Evolutionary conservation across 2,113 vertebrate species (phyloP).

Genomic region (Thinocorus orbignyianus): DNA sequence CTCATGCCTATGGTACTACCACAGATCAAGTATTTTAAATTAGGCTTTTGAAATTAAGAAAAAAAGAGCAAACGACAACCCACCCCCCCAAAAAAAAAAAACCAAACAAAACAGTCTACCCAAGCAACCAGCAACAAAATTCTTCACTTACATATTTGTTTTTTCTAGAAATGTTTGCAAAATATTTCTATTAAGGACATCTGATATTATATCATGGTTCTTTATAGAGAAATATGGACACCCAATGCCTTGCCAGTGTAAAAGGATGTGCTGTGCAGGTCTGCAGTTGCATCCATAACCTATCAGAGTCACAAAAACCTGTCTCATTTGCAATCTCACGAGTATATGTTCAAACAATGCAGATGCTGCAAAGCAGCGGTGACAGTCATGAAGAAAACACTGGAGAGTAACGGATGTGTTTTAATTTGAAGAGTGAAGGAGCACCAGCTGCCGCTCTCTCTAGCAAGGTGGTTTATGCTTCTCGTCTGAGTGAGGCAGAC

Average conservation of each 20-base stretch:
- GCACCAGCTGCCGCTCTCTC: rapidly evolving
- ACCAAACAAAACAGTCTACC: neutral
- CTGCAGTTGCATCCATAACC: neutral
- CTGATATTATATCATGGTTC: neutral
- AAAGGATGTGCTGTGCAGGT: neutral
- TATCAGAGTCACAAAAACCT: neutral
- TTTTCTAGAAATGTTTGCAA: neutral
- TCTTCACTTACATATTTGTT: neutral
- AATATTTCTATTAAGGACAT: neutral
- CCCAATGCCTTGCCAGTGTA: neutral
- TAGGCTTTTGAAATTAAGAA: neutral
- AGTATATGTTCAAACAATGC: neutral
- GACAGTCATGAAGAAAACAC: neutral
- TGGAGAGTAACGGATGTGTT: neutral
- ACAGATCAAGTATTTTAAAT: neutral
- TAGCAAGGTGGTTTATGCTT: neutral
- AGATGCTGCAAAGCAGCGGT: neutral
- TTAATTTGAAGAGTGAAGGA: neutral
- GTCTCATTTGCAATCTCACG: no score
- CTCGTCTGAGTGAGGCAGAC: neutral
- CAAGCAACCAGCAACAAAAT: neutral
- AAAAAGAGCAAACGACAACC: neutral
- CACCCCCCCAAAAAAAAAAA: neutral
- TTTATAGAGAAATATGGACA: neutral
- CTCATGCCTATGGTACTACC: neutral